These are phyloP conservation scores for Limenitis camilla DNA, from an alignment of 2,888 invertebrate genomes.

Conservation along the genomic window DNA sequence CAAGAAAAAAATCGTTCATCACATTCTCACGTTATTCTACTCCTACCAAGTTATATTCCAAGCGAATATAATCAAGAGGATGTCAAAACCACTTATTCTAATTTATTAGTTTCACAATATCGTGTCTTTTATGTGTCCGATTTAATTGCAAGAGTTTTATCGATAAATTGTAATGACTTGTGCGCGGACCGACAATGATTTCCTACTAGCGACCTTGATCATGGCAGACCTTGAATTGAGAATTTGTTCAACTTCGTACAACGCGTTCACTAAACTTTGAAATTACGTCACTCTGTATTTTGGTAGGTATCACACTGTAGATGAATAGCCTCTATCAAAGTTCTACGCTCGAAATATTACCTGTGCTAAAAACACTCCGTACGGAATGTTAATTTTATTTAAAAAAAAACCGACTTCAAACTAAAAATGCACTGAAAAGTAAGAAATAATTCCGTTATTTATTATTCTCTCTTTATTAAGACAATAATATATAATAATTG, in stretches of 20 bases:
- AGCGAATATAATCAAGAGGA: background rate
- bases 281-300: conserved; percentile 63
- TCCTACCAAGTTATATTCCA: background rate
- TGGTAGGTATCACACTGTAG: conserved; percentile 39
- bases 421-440: no score
- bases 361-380: conserved; percentile 6
- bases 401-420: no score
- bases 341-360: conserved; percentile 47
- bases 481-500: no score
- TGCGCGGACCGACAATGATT: conserved; percentile 29
- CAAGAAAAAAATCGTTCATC: no score
- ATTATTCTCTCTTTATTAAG: no score
- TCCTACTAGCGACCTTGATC: conserved; percentile 59
- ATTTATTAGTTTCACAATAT: background rate
- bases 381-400: no score
- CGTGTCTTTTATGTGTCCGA: background rate
- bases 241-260: conserved; percentile 38
- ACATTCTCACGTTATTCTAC: background rate
- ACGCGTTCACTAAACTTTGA: conserved; percentile 69
- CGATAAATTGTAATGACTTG: conserved; percentile 3
- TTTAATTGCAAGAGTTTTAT: background rate
- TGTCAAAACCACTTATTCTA: background rate
- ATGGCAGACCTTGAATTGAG: conserved; percentile 56
- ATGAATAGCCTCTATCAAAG: conserved; percentile 52
- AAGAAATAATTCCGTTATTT: no score